Evolutionary conservation across 2,888 invertebrate genomes (phyloP).

Genomic region (Protophormia terraenovae): DNA sequence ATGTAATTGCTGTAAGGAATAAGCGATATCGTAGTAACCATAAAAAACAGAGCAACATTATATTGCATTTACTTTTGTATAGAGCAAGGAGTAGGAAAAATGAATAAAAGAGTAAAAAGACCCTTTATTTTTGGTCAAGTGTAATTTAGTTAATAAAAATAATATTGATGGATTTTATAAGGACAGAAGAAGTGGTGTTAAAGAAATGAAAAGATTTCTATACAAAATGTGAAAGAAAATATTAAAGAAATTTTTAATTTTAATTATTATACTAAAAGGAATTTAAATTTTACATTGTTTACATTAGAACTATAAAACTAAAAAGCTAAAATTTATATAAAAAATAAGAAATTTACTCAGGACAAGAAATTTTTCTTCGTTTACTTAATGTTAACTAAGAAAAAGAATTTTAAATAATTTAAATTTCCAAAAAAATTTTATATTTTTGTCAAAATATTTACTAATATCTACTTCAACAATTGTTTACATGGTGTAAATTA

Average conservation of each 20-base stretch:
- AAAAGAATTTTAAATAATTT: no score
- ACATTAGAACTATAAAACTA: no score
- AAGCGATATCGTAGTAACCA: slow-evolving; percentile 42
- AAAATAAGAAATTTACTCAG: background rate
- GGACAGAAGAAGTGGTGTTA: slow-evolving; percentile 7
- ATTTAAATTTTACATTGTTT: no score
- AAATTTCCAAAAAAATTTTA: no score
- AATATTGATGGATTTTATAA: slow-evolving; percentile 39
- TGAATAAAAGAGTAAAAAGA: background rate
- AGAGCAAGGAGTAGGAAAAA: background rate
- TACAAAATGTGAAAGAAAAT: no score
- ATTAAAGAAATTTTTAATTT: no score
- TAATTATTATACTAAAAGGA: no score
- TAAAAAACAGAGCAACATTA: slow-evolving; percentile 1
- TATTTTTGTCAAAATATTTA: no score
- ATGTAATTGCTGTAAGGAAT: slow-evolving; percentile 58
- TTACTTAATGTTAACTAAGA: background rate
- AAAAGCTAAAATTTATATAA: background rate
- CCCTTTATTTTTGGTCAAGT: slow-evolving; percentile 41
- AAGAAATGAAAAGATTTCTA: background rate
- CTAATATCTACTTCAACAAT: no score
- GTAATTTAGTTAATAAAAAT: slow-evolving; percentile 62
- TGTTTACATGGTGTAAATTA: background rate
- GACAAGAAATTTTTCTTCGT: background rate
- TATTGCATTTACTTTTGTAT: slow-evolving; percentile 12